phyloP scores from a whole-genome alignment of 2,113 vertebrate genomes.

The Caranx ignobilis region DNA sequence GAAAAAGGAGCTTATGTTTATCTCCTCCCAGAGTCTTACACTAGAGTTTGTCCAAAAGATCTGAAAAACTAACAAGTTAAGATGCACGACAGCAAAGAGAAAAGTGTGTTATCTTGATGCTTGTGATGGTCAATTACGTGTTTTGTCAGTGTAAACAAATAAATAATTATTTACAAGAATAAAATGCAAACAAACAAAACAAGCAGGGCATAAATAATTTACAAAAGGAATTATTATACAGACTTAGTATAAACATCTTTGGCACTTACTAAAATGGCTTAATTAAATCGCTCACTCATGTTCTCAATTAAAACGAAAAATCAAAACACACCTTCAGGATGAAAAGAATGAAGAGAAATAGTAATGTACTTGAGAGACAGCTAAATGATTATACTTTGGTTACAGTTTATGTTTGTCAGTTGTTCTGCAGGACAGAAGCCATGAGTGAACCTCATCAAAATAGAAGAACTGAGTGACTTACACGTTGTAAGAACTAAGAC shows the following conservation, averaged over 20 bases:
- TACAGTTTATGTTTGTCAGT: conserved; percentile 55
- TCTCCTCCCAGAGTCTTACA: neutral
- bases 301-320: conserved; percentile 36
- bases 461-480: conserved; percentile 25
- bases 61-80: conserved; percentile 43
- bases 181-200: conserved; percentile 79
- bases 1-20: conserved; percentile 46
- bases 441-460: conserved; percentile 47
- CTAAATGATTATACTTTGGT: conserved; percentile 60
- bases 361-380: conserved; percentile 41
- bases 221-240: conserved; percentile 94
- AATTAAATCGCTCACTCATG: conserved; percentile 58
- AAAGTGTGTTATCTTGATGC: conserved; percentile 84
- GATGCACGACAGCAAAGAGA: too few species aligned
- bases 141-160: conserved; percentile 93
- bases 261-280: conserved; percentile 66
- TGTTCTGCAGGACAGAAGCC: conserved; percentile 23
- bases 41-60: conserved; percentile 38
- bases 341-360: conserved; percentile 52
- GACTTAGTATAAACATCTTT: conserved; percentile 95
- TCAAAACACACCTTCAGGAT: conserved; percentile 51
- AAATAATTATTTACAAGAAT: conserved; percentile 99
- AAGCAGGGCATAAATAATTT: conserved; percentile 94
- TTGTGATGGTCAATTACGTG: conserved; percentile 85
- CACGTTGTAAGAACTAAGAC: conserved; percentile 18